Conservation (phyloP, 2,888 invertebrate species). For the Brachypalpus laphriformis region DNA sequence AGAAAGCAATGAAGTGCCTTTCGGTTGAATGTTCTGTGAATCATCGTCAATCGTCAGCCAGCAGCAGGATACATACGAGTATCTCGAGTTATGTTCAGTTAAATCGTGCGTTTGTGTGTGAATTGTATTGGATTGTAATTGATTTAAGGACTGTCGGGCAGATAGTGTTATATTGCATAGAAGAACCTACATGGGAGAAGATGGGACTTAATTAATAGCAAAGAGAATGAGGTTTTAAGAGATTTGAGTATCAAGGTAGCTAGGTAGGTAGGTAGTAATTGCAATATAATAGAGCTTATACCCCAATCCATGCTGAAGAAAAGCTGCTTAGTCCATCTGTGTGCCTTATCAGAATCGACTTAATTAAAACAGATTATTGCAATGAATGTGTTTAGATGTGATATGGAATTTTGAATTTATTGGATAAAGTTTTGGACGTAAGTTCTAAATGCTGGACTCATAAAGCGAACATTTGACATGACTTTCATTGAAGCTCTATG, state of each 20-base stretch:
- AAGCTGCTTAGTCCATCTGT: neutral
- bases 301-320: constrained; percentile 5
- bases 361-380: constrained; percentile 54
- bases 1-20: constrained; percentile 28
- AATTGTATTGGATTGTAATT: constrained; percentile 49
- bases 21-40: constrained; percentile 13
- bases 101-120: constrained; percentile 1
- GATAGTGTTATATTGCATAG: constrained; percentile 17
- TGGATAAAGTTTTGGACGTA: neutral
- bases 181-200: constrained; percentile 1
- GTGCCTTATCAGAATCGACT: constrained; percentile 16
- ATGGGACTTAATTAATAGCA: constrained; percentile 50
- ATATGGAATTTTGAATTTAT: constrained; percentile 33
- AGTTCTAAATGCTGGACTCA: neutral
- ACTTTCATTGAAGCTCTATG: neutral
- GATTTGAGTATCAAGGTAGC: neutral
- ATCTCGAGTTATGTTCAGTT: constrained; percentile 41
- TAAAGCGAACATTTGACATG: neutral
- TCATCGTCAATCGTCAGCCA: constrained; percentile 21
- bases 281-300: constrained; percentile 26
- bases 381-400: constrained; percentile 18
- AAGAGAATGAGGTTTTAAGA: neutral
- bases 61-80: constrained; percentile 41
- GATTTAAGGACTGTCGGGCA: constrained; percentile 38
- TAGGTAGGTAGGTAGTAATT: constrained; percentile 16